These are phyloP conservation scores for Pandemis cinnamomeana DNA, from an alignment of 2,888 invertebrate genomes.

Conservation along the genomic window DNA sequence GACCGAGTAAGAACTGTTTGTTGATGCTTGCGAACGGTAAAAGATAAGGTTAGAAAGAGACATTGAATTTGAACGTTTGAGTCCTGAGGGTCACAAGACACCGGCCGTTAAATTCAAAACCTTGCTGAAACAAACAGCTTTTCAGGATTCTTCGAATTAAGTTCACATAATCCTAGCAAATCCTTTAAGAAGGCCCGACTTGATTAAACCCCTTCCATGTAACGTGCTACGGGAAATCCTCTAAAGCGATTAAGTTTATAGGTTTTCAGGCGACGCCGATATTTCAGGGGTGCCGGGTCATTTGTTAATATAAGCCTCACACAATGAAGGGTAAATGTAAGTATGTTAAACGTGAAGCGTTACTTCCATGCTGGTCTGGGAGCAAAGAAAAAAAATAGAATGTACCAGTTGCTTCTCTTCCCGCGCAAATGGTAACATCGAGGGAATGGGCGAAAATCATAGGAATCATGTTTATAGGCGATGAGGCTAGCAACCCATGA, in stretches of 20 bases:
- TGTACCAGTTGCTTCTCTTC: too few relatives aligned
- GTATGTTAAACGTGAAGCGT: too few relatives aligned
- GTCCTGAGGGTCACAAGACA: conserved; percentile 6
- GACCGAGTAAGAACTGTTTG: too few relatives aligned
- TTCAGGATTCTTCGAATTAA: conserved; percentile 39
- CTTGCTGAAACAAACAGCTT: conserved; percentile 15
- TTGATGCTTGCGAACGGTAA: too few relatives aligned
- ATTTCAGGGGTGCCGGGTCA: conserved; percentile 18
- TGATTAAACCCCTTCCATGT: conserved; percentile 47
- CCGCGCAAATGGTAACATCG: too few relatives aligned
- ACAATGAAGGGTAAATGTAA: neutral
- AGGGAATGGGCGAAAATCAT: too few relatives aligned
- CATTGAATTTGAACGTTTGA: too few relatives aligned
- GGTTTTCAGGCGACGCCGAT: conserved; percentile 30
- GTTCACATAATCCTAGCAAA: conserved; percentile 42
- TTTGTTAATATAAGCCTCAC: conserved; percentile 23
- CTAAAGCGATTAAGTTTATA: conserved; percentile 38
- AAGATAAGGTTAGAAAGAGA: neutral
- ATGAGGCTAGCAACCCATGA: too few relatives aligned
- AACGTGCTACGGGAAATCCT: conserved; percentile 39
- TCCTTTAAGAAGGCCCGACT: conserved; percentile 43
- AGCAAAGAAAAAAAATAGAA: too few relatives aligned
- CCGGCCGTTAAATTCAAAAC: conserved; percentile 14
- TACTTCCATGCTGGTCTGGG: too few relatives aligned
- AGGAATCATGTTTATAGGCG: too few relatives aligned